phyloP scores from a whole-genome alignment of 2,888 invertebrate genomes.

The Cephus nigrinus region DNA sequence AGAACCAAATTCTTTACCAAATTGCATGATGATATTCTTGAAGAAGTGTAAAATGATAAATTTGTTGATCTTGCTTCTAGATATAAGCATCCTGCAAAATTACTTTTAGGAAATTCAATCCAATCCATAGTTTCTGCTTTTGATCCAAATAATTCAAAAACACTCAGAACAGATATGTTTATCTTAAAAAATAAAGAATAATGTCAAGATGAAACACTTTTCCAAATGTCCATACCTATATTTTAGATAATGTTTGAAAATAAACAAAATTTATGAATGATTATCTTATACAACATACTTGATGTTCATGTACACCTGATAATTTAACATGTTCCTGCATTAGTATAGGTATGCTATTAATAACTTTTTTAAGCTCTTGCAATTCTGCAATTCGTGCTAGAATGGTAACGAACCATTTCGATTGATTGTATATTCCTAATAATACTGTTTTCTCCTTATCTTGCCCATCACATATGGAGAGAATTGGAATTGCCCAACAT shows the following conservation, averaged over 20 bases:
- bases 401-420: slow-evolving; percentile 37
- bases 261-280: not conserved
- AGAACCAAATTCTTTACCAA: not conserved
- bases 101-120: slow-evolving; percentile 24
- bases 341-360: slow-evolving; percentile 19
- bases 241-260: not conserved
- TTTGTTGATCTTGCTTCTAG: slow-evolving; percentile 36
- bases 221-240: not conserved
- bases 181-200: not conserved
- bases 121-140: slow-evolving; percentile 35
- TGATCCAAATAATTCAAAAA: slow-evolving; percentile 42
- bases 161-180: slow-evolving; percentile 27
- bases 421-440: slow-evolving; percentile 24
- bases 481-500: slow-evolving; percentile 32
- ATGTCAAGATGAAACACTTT: not conserved
- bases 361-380: slow-evolving; percentile 10
- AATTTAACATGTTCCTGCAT: slow-evolving; percentile 32
- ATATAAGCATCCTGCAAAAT: slow-evolving; percentile 42
- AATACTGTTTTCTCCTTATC: slow-evolving; percentile 32
- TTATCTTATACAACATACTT: slow-evolving; percentile 1
- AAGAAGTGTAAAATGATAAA: slow-evolving; percentile 34
- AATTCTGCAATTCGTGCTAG: slow-evolving; percentile 25
- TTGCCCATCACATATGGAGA: slow-evolving; percentile 40
- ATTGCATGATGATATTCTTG: slow-evolving; percentile 21
- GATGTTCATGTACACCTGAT: slow-evolving; percentile 6